Evolutionary conservation across 2,113 vertebrate species (phyloP).

Genomic region (Menidia beryllina): DNA sequence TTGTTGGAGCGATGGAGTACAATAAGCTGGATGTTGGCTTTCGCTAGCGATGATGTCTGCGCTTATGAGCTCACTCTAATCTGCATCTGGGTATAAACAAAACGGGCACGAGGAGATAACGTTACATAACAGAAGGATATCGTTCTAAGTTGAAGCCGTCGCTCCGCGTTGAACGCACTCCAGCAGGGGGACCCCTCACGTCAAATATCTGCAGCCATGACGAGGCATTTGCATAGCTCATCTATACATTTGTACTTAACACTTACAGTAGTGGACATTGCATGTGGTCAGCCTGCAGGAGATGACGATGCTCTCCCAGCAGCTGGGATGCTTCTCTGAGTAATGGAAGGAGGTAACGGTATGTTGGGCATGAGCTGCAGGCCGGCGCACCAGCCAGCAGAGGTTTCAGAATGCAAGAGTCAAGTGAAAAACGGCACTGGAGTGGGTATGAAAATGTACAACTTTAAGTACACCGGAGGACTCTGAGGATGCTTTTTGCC

Average conservation of each 20-base stretch:
- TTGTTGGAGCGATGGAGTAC: slow-evolving; percentile 28
- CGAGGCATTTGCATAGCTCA: slow-evolving; percentile 64
- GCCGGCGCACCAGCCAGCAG: not conserved
- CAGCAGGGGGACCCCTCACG: slow-evolving; percentile 64
- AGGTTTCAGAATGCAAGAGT: slow-evolving; percentile 12
- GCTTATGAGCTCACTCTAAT: not conserved
- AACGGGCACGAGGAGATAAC: slow-evolving; percentile 19
- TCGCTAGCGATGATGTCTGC: not conserved
- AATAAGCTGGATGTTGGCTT: slow-evolving; percentile 44
- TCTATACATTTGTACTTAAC: slow-evolving; percentile 33
- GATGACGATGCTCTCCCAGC: slow-evolving; percentile 38
- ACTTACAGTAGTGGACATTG: slow-evolving; percentile 45
- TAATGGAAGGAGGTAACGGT: slow-evolving; percentile 7
- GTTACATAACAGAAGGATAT: not conserved
- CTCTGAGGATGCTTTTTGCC: not conserved
- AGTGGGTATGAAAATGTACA: slow-evolving; percentile 33
- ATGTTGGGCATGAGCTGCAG: slow-evolving; percentile 14
- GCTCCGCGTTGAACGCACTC: slow-evolving; percentile 16
- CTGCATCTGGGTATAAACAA: slow-evolving; percentile 8
- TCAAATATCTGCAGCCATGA: slow-evolving; percentile 51
- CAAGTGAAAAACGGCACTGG: slow-evolving; percentile 56
- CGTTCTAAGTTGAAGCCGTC: slow-evolving; percentile 17
- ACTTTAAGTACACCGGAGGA: slow-evolving; percentile 48
- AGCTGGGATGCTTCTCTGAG: slow-evolving; percentile 38
- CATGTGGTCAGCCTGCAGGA: slow-evolving; percentile 15